Evolutionary conservation across 2,113 vertebrate species (phyloP).

Genomic region (Myocastor coypus): DNA sequence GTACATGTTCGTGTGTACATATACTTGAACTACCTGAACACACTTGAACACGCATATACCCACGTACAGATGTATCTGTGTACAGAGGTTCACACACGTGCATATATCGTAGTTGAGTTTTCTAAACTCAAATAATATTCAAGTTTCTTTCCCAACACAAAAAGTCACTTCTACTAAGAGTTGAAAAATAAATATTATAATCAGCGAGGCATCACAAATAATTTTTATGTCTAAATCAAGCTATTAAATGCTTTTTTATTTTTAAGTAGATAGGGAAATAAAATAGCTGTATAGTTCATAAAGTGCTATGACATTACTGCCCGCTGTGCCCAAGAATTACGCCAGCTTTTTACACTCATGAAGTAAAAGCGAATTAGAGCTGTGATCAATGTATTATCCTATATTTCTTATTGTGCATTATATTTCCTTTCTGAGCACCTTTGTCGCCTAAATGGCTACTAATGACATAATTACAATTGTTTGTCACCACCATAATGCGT

Average conservation of each 20-base stretch:
- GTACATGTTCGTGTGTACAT: background rate
- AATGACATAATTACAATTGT: conserved; percentile 97
- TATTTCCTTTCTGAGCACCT: conserved; percentile 90
- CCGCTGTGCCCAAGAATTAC: conserved; percentile 90
- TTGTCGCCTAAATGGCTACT: conserved; percentile 93
- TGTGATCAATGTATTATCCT: conserved; percentile 90
- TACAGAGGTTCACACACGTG: rapidly evolving
- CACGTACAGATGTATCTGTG: background rate
- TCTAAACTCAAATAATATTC: conserved; percentile 58
- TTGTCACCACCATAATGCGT: conserved; percentile 94
- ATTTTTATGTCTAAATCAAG: conserved; percentile 90
- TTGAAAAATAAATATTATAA: conserved; percentile 89
- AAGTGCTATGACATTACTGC: conserved; percentile 90
- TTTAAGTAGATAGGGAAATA: conserved; percentile 90
- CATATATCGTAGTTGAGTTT: background rate
- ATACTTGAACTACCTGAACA: rapidly evolving
- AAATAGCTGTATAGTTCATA: conserved; percentile 90
- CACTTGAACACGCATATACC: too few species aligned
- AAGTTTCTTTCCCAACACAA: conserved; percentile 77
- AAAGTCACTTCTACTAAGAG: conserved; percentile 84
- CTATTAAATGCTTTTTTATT: conserved; percentile 91
- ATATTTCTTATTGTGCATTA: conserved; percentile 89
- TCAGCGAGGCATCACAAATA: conserved; percentile 89
- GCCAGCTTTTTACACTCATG: conserved; percentile 89
- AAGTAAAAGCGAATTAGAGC: conserved; percentile 89